A percentile compares a stretch with the other conserved stretches of the same genome.
Conservation (phyloP, 2,797 vertebrate genomes). For the Hafferia zeledoni region DNA sequence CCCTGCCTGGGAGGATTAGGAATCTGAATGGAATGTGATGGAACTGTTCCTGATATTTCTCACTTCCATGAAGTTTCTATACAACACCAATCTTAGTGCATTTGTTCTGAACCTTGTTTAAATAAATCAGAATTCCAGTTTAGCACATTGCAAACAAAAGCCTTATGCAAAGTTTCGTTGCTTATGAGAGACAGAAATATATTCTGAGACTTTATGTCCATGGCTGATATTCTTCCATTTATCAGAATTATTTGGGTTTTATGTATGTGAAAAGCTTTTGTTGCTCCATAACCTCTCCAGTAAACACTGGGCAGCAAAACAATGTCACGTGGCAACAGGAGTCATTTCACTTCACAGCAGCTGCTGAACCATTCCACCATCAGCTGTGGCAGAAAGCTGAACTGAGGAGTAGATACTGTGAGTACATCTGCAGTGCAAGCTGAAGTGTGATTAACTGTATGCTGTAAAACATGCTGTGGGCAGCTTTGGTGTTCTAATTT, state of each 20-base stretch:
- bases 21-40: neutral
- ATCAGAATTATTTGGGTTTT: neutral
- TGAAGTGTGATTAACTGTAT: neutral
- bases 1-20: neutral
- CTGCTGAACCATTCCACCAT: neutral
- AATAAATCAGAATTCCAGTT: neutral
- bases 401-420: neutral
- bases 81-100: neutral
- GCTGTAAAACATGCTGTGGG: neutral
- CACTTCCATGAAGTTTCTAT: neutral
- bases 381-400: neutral
- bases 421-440: neutral
- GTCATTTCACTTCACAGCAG: neutral
- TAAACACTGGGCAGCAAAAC: neutral
- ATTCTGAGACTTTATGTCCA: neutral
- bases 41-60: neutral
- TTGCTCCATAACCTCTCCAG: neutral
- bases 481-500: neutral
- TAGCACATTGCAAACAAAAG: neutral
- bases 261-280: neutral
- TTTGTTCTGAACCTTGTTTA: neutral
- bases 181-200: neutral
- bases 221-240: neutral
- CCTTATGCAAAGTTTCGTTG: neutral
- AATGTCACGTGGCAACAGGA: neutral